Evolutionary conservation across 2,888 invertebrate species (phyloP), one percentile per base, ranked within the genome.

Genomic region (Dolomedes plantarius): DNA sequence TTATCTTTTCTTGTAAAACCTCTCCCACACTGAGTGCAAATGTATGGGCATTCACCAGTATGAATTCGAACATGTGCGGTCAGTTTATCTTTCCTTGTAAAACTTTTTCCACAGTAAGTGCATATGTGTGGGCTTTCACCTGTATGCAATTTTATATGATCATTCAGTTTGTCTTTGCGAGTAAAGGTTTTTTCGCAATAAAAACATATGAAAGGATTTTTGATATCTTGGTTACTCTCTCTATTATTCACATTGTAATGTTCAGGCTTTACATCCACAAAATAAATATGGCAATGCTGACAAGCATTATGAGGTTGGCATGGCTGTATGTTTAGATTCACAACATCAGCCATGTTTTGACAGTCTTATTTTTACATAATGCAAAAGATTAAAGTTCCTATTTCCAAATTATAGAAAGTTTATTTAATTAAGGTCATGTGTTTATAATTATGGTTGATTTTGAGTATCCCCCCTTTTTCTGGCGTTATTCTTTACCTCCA

Each of bases 41-140:
- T 29, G 68, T 85, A 85, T 23, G 83, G 83, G 9, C 83, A 85
- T 27, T 85, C 83, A 29, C 83, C 83, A 23, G 83, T 85, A 27
- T 85, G 83, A 13, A 85, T 77, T 28, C 83, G 77, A 11, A 85
- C 28, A 31, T 85, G 83, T 23, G 83, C 83, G 11, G 83, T 85
- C 16, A 85, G 50, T 31, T 85, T 85, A 56, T 85, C 83, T 68
- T 85, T 85, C 39, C 83, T 65, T 13, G 83, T 77, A 27, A 85
- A 85, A 29, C 64, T 85, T 56, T 85, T 85, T 16, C 77, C 83
- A 85, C 83, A 85, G 23, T 85, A 85, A 9, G 83, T 77, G 31
- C 83, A 85, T 23, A 85, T 73, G 62, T 85, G 83, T 56, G 83
- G 83, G 56, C 77, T 85, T 41, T 85, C 83, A 72, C 83, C 83